A percentile compares a stretch with the other conserved stretches of the same genome.
These are phyloP conservation scores for Arion vulgaris DNA, from an alignment of 1,140 invertebrate species.

Conservation along the genomic window DNA sequence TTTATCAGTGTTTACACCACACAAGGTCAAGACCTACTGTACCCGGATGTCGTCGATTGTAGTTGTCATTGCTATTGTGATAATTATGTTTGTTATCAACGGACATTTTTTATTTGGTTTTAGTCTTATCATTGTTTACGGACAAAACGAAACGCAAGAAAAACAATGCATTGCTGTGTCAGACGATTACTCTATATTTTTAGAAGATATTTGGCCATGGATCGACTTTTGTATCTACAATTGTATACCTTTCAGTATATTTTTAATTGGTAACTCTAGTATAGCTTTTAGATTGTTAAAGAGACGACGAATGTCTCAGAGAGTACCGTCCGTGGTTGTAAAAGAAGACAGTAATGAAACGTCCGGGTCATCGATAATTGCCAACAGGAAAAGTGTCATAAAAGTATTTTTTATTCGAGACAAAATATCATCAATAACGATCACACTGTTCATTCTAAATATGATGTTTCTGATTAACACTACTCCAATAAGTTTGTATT, in stretches of 20 bases:
- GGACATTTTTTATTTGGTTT: slow-evolving; percentile 50
- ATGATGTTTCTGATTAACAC: slow-evolving; percentile 50
- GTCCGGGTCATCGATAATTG: neutral
- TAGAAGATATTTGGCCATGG: slow-evolving; percentile 49
- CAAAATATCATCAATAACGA: slow-evolving; percentile 48
- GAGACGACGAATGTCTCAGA: slow-evolving; percentile 19
- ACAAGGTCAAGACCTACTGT: slow-evolving; percentile 45
- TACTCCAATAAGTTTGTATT: slow-evolving; percentile 50
- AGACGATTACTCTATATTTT: slow-evolving; percentile 44
- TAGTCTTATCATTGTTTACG: neutral
- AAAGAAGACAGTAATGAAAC: neutral
- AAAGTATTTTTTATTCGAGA: neutral
- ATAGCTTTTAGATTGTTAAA: slow-evolving; percentile 45
- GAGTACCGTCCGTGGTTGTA: neutral
- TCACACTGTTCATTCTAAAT: slow-evolving; percentile 47
- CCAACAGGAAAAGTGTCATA: neutral
- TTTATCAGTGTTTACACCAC: slow-evolving; percentile 50
- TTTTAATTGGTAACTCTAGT: slow-evolving; percentile 47
- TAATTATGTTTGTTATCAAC: slow-evolving; percentile 43
- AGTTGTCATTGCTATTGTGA: slow-evolving; percentile 31
- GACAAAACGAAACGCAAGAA: neutral
- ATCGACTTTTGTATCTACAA: slow-evolving; percentile 53
- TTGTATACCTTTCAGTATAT: slow-evolving; percentile 45
- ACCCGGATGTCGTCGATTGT: slow-evolving; percentile 38
- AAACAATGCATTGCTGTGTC: slow-evolving; percentile 24